A percentile compares a stretch with the other conserved stretches of the same genome.
phyloP scores from a whole-genome alignment of 2,113 vertebrate genomes.

The Pipa parva region DNA sequence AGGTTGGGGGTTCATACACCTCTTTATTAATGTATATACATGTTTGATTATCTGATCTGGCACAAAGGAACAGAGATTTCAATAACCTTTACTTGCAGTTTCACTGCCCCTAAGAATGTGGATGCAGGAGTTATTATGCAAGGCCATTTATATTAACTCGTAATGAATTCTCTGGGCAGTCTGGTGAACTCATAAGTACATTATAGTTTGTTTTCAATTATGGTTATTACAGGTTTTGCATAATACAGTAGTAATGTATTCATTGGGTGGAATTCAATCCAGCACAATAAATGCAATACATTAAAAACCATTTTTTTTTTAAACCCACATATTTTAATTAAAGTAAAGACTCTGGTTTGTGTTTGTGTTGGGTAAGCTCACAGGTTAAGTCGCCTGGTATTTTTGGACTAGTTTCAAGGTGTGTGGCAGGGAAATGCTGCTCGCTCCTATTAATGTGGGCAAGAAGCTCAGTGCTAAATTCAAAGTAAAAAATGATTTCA shows the following conservation, averaged over 20 bases:
- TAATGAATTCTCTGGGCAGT: slow-evolving; percentile 29
- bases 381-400: slow-evolving; percentile 17
- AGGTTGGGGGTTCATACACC: too few species aligned
- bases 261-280: slow-evolving; percentile 37
- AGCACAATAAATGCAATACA: slow-evolving; percentile 23
- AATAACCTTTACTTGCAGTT: too few species aligned
- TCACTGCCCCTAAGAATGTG: not conserved
- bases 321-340: slow-evolving; percentile 39
- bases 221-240: slow-evolving; percentile 32
- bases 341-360: slow-evolving; percentile 27
- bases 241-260: slow-evolving; percentile 38
- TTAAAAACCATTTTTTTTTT: slow-evolving; percentile 29
- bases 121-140: not conserved
- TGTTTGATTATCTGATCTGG: too few species aligned
- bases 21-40: too few species aligned
- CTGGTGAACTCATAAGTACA: slow-evolving; percentile 33
- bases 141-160: slow-evolving; percentile 25
- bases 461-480: slow-evolving; percentile 17
- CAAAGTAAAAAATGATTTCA: slow-evolving; percentile 39
- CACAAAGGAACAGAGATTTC: too few species aligned
- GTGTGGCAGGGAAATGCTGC: slow-evolving; percentile 11
- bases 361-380: not conserved
- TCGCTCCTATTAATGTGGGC: slow-evolving; percentile 24
- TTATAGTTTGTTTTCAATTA: slow-evolving; percentile 38
- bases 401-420: not conserved